These are phyloP conservation scores for Paraplagusia blochii DNA, from an alignment of 2,113 vertebrate genomes.

Conservation along the genomic window DNA sequence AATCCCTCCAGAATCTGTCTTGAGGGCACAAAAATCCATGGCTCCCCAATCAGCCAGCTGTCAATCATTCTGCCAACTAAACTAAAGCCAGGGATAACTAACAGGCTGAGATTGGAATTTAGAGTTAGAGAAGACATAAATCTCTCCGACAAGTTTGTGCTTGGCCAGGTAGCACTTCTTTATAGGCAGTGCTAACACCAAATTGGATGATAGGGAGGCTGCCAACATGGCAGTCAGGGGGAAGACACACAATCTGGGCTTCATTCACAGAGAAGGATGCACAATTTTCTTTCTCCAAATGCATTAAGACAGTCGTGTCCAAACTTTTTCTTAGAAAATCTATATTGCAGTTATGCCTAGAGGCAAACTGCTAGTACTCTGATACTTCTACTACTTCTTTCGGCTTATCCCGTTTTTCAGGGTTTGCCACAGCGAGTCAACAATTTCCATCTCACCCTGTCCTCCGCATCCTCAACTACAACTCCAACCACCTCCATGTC, in stretches of 20 bases:
- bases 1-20: slow-evolving; percentile 69
- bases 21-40: slow-evolving; percentile 65
- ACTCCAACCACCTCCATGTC: too few species aligned
- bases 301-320: slow-evolving; percentile 26
- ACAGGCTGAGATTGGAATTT: slow-evolving; percentile 66
- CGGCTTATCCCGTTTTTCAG: too few species aligned
- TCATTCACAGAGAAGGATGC: slow-evolving; percentile 15
- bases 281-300: slow-evolving; percentile 39
- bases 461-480: too few species aligned
- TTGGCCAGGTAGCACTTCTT: slow-evolving; percentile 47
- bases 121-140: slow-evolving; percentile 65
- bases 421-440: too few species aligned
- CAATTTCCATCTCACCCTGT: too few species aligned
- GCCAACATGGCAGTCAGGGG: slow-evolving; percentile 32
- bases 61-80: slow-evolving; percentile 68
- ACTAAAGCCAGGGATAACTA: slow-evolving; percentile 65
- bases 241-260: slow-evolving; percentile 49
- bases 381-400: too few species aligned
- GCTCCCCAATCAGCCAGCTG: slow-evolving; percentile 67
- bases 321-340: not conserved
- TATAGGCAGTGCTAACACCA: slow-evolving; percentile 44
- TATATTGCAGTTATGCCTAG: too few species aligned
- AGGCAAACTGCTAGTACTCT: too few species aligned
- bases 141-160: slow-evolving; percentile 64
- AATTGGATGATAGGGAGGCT: slow-evolving; percentile 54